Base-by-base conservation (phyloP, 2,113 vertebrate species). In the Typhlomys cinereus region DNA sequence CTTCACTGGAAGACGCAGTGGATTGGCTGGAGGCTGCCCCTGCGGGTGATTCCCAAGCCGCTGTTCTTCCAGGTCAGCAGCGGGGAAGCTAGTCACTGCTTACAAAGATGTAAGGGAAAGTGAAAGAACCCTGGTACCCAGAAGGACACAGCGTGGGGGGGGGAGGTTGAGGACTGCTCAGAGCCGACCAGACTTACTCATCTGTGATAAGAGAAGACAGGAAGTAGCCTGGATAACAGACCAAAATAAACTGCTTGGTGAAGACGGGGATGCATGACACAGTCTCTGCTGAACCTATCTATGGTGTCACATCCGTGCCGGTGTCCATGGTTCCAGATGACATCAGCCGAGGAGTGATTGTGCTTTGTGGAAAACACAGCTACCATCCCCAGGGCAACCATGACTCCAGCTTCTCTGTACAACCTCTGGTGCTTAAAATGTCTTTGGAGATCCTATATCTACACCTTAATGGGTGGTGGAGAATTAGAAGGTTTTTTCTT, bases 121-220 rank as follows among this genome's bases (percentile, higher is more conserved):
- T 29, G n/a, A 92, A 69, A 80, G 48, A 85, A 31, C 57, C 23
- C 12, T 39, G 29, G 25, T 54, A 69, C 52, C 54, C 46, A 31
- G 18, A 18, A 90, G 29, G 76, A 80, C 25, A 39, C 10, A 46
- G 18, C n/a, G 17, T 85, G 25, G 57, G 85, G 36, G 73, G n/a
- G 41, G 62, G 34, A 54, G 39, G 64, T 12, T 50, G 74, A n/a
- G n/a, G n/a, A n/a, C n/a, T n/a, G 18, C 0, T 62, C 21, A 31
- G 2, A 57, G 41, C 69, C 54, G 48, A 36, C 46, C 64, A 62
- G 70, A 57, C 61, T 80, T 79, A 66, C 80, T 93, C 92, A 61
- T 79, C 74, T 90, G 64, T 85, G 80, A 87, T 85, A 84, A 92
- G 66, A 81, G 85, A 89, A 90, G 82, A 54, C 11, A 21, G 91